Base-by-base conservation (phyloP, 2,113 vertebrate species). In the Brachyhypopomus gauderio region DNA sequence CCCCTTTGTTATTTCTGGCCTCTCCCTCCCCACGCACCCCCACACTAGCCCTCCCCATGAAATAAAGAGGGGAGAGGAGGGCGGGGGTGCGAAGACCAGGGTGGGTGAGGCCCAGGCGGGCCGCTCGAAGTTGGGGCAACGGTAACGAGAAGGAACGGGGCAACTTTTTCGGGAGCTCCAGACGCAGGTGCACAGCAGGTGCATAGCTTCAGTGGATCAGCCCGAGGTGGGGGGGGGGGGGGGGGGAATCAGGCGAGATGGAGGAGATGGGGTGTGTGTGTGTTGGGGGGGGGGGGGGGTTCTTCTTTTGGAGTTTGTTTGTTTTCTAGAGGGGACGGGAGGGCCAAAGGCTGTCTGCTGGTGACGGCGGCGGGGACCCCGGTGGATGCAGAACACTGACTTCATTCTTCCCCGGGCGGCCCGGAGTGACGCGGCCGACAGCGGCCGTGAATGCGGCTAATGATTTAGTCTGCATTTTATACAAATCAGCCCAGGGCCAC, bases 111-210 rank as follows among this genome's bases (percentile, higher is more conserved):
- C 55, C 38, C 41, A 58, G 72, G 66, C 59, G 36, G 58, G 60
- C 11, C 77, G 72, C 79, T 84, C 77, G 77, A 85, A 69, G 27
- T 3, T 63, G 41, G 78, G 41, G 55, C 63, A 75, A 86, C 74
- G 60, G 80, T 74, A 81, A 62, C 62, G 60, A 70, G 85, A 79
- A 80, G 48, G 83, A 78, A 76, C 59, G 63, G 69, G 83, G 71
- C 17, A 69, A 83, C 75, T 76, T 72, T 84, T 72, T 38, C 75
- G 62, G 64, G 75, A 79, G 75, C 77, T 82, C 75, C 22, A 73
- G 80, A 73, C 85, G 88, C 85, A 86, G 86, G 84, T 87, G 88
- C 85, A 86, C 80, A 63, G 88, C 85, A 86, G 86, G 84, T 87
- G 88, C 85, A 86, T 82, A 63, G 70, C 79, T 86, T 88, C 81